These are phyloP conservation scores for Lepas anatifera DNA, from an alignment of 2,888 invertebrate genomes.

Conservation along the genomic window DNA sequence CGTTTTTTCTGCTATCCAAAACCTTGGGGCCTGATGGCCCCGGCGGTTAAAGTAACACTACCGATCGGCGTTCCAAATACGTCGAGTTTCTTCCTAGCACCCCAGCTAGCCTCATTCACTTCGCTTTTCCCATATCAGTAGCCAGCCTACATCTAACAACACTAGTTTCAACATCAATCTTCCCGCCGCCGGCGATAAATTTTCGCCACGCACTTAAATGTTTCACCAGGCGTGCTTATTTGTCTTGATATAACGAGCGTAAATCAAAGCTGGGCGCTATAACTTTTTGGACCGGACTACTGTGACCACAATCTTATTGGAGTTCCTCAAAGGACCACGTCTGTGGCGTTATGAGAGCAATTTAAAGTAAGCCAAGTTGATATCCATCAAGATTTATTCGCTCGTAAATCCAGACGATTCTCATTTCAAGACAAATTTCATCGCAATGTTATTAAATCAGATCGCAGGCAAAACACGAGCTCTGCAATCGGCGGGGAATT, in stretches of 20 bases:
- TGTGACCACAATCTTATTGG: conserved; percentile 5
- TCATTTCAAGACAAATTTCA: conserved; percentile 9
- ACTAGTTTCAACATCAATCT: background rate
- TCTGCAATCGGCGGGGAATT: background rate
- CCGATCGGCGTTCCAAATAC: too few relatives aligned
- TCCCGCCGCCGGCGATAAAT: background rate
- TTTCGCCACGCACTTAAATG: background rate
- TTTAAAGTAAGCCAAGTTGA: conserved; percentile 12
- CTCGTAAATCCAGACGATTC: conserved; percentile 1
- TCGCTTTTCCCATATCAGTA: too few relatives aligned
- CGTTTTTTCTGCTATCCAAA: too few relatives aligned
- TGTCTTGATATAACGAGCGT: conserved; percentile 11
- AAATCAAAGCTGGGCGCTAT: background rate
- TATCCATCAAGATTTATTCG: conserved; percentile 11
- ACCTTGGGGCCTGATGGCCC: too few relatives aligned
- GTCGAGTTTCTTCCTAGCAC: too few relatives aligned
- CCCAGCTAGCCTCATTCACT: too few relatives aligned
- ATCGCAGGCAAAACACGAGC: background rate
- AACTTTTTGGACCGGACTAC: background rate
- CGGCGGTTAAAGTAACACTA: too few relatives aligned
- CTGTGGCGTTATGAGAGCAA: conserved; percentile 8
- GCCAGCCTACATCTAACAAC: too few relatives aligned
- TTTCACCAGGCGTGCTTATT: background rate
- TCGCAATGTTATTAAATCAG: conserved; percentile 10
- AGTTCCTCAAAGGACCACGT: conserved; percentile 5